These are phyloP conservation scores for Heliconius congener DNA, from an alignment of 1,140 invertebrate genomes.

Conservation along the genomic window DNA sequence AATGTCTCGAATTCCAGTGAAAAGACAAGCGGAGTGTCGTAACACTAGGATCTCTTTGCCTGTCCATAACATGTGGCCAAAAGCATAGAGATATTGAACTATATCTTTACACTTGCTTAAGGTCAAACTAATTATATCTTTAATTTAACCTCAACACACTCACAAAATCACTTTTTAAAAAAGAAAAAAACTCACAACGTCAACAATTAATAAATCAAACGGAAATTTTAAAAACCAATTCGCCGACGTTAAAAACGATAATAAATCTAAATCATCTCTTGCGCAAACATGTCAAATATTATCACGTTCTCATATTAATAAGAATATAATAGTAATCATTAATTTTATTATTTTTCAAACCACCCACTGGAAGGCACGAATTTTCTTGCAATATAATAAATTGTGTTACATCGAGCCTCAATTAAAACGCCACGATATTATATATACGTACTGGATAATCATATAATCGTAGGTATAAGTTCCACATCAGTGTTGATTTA, in stretches of 20 bases:
- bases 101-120: too few species aligned
- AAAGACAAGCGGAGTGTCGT: too few species aligned
- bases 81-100: too few species aligned
- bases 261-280: constrained; percentile 32
- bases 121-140: too few species aligned
- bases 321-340: constrained; percentile 25
- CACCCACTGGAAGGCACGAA: constrained; percentile 33
- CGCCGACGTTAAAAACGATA: constrained; percentile 26
- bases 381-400: constrained; percentile 34
- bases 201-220: constrained; percentile 22
- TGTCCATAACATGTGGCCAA: too few species aligned
- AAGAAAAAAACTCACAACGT: not conserved
- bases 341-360: constrained; percentile 24
- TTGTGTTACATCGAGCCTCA: constrained; percentile 10
- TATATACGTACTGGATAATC: not conserved
- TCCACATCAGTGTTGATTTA: not conserved
- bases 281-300: constrained; percentile 30
- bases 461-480: too few species aligned
- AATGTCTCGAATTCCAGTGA: too few species aligned
- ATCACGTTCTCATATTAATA: constrained; percentile 32
- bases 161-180: not conserved
- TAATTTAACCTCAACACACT: not conserved
- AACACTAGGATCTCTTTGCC: too few species aligned
- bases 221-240: constrained; percentile 21
- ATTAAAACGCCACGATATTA: constrained; percentile 17